These are phyloP conservation scores for Lucinisca nassula DNA, from an alignment of 2,888 invertebrate species.

Conservation along the genomic window DNA sequence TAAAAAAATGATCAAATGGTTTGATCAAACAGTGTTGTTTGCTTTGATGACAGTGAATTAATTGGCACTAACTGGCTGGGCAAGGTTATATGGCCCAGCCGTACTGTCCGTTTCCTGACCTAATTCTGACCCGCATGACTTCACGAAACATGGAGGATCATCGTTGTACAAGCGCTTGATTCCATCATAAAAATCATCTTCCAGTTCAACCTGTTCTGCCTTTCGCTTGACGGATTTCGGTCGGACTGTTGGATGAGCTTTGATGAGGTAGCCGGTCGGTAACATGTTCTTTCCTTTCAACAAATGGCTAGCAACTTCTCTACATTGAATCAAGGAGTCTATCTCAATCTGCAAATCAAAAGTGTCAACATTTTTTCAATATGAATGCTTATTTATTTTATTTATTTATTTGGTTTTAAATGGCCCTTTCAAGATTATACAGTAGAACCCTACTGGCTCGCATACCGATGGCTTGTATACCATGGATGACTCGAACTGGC, in stretches of 20 bases:
- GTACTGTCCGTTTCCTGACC: constrained; percentile 70
- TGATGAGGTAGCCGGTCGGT: constrained; percentile 72
- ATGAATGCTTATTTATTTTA: too few relatives aligned
- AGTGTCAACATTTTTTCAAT: too few relatives aligned
- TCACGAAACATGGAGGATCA: constrained; percentile 67
- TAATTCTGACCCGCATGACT: constrained; percentile 80
- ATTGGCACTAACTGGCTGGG: constrained; percentile 65
- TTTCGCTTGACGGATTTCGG: constrained; percentile 83
- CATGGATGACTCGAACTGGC: too few relatives aligned
- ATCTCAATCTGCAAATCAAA: constrained; percentile 83
- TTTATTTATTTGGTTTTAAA: too few relatives aligned
- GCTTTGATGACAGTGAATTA: constrained; percentile 28
- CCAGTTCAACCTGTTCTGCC: constrained; percentile 78
- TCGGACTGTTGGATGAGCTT: constrained; percentile 45
- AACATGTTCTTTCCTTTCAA: constrained; percentile 71
- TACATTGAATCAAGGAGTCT: constrained; percentile 82
- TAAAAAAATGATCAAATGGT: too few relatives aligned
- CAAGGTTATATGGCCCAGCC: constrained; percentile 35
- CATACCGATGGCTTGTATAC: too few relatives aligned
- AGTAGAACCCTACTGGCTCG: too few relatives aligned
- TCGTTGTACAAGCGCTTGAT: constrained; percentile 86
- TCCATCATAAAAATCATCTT: constrained; percentile 85
- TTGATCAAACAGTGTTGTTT: too few relatives aligned
- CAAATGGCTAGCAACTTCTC: constrained; percentile 79
- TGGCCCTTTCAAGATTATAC: too few relatives aligned